Conservation (phyloP, 1,140 invertebrate species). For the Heliothis virescens region DNA sequence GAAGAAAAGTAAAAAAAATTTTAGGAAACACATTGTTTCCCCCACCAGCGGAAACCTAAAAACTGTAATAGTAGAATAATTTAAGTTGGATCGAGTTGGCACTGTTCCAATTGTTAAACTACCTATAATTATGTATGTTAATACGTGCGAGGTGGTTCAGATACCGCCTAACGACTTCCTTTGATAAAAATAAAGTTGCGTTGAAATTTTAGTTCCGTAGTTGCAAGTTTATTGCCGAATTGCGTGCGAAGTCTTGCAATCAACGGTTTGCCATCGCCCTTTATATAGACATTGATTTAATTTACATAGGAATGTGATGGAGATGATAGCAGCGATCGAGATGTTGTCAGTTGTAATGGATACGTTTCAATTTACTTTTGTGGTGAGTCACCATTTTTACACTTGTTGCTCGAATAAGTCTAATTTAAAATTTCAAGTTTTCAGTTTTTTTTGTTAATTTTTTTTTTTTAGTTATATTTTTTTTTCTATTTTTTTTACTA, state of each 20-base stretch:
- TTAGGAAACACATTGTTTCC: constrained; percentile 61
- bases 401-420: neutral
- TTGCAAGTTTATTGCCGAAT: constrained; percentile 83
- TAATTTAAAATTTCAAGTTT: neutral
- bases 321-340: constrained; percentile 59
- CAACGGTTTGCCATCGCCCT: constrained; percentile 75
- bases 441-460: too few relatives aligned
- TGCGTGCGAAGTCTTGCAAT: constrained; percentile 77
- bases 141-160: constrained; percentile 81
- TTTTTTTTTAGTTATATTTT: too few relatives aligned
- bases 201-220: constrained; percentile 85
- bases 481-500: too few relatives aligned
- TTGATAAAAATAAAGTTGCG: constrained; percentile 85
- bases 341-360: constrained; percentile 48
- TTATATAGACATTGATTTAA: constrained; percentile 85
- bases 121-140: constrained; percentile 85
- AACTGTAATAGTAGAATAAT: constrained; percentile 74
- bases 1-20: constrained; percentile 46
- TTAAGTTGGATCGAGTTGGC: constrained; percentile 77
- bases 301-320: constrained; percentile 76
- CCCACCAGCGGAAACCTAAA: constrained; percentile 71
- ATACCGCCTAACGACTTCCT: constrained; percentile 85
- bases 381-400: neutral
- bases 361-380: constrained; percentile 29
- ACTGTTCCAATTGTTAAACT: constrained; percentile 80